Conservation (phyloP, 2,113 vertebrate genomes). For the Saguinus imperator region DNA sequence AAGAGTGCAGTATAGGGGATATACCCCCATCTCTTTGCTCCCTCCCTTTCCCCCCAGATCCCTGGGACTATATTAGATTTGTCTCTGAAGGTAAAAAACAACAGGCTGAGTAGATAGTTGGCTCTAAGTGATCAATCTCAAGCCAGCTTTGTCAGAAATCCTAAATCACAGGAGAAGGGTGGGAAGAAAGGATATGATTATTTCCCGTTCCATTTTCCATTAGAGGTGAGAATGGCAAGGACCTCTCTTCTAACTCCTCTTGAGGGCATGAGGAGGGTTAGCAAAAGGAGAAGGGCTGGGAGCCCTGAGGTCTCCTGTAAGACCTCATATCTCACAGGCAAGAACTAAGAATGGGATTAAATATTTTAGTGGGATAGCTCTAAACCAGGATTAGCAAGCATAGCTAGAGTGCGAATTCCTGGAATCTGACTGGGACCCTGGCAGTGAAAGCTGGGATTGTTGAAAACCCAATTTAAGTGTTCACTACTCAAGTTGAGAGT, state of each 20-base stretch:
- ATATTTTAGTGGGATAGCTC: not conserved
- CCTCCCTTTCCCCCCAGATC: not conserved
- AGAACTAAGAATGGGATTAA: not conserved
- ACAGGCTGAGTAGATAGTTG: conserved; percentile 1
- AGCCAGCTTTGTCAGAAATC: conserved; percentile 42
- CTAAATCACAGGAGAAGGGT: not conserved
- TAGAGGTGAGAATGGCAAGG: conserved; percentile 34
- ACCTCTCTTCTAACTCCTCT: not conserved
- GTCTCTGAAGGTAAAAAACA: conserved; percentile 4
- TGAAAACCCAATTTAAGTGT: conserved; percentile 40
- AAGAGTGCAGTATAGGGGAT: not conserved
- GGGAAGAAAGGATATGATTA: not conserved
- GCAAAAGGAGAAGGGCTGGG: not conserved
- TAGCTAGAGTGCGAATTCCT: conserved; percentile 26
- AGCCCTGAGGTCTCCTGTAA: not conserved
- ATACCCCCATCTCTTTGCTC: not conserved
- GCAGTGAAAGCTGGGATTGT: conserved; percentile 70
- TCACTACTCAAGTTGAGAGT: conserved; percentile 47
- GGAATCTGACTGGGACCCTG: conserved; percentile 55
- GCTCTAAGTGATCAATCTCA: not conserved
- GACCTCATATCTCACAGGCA: conserved; percentile 30
- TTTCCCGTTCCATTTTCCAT: conserved; percentile 22
- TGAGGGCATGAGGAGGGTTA: not conserved
- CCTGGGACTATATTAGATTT: not conserved
- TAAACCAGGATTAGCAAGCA: conserved; percentile 40